A percentile compares a stretch with the other conserved stretches of the same genome.
phyloP scores from a whole-genome alignment of 2,797 vertebrate genomes.

The Argyrosomus regius region DNA sequence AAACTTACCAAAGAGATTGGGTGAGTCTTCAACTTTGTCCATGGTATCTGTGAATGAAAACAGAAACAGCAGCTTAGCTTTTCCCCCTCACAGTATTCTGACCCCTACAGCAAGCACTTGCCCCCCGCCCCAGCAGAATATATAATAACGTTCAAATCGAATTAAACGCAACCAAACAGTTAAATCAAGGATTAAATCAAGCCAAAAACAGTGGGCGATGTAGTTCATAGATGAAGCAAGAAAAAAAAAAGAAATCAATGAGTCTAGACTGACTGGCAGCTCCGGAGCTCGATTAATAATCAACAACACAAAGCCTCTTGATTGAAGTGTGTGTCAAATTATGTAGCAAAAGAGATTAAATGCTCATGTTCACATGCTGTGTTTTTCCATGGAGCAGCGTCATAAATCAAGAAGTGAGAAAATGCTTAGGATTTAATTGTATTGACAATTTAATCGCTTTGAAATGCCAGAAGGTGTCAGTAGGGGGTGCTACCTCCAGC shows the following conservation, averaged over 20 bases:
- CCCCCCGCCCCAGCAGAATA: too few species aligned
- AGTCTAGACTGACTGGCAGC: slow-evolving; percentile 36
- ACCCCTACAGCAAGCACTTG: background rate
- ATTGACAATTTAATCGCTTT: slow-evolving; percentile 32
- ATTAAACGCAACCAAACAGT: slow-evolving; percentile 4
- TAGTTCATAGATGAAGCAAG: slow-evolving; percentile 3
- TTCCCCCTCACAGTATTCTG: background rate
- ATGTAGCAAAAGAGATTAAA: slow-evolving; percentile 47
- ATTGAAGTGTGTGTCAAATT: slow-evolving; percentile 48
- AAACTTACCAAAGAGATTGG: slow-evolving; percentile 94
- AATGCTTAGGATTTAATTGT: slow-evolving; percentile 37
- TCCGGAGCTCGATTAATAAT: slow-evolving; percentile 49
- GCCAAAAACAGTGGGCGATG: slow-evolving; percentile 1
- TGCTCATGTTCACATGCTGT: slow-evolving; percentile 6
- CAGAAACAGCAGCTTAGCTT: slow-evolving; percentile 17
- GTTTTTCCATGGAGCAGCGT: background rate
- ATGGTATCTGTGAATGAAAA: slow-evolving; percentile 91
- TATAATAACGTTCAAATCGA: slow-evolving; percentile 19
- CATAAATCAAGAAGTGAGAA: slow-evolving; percentile 47
- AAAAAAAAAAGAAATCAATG: slow-evolving; percentile 32
- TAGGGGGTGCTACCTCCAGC: slow-evolving; percentile 10
- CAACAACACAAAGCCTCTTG: slow-evolving; percentile 13
- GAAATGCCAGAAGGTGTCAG: background rate
- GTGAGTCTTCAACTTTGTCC: slow-evolving; percentile 98
- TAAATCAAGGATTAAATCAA: slow-evolving; percentile 19